A percentile compares a stretch with the other conserved stretches of the same genome.
phyloP scores from a whole-genome alignment of 2,113 vertebrate genomes.

The Chaetorhynchus papuensis region DNA sequence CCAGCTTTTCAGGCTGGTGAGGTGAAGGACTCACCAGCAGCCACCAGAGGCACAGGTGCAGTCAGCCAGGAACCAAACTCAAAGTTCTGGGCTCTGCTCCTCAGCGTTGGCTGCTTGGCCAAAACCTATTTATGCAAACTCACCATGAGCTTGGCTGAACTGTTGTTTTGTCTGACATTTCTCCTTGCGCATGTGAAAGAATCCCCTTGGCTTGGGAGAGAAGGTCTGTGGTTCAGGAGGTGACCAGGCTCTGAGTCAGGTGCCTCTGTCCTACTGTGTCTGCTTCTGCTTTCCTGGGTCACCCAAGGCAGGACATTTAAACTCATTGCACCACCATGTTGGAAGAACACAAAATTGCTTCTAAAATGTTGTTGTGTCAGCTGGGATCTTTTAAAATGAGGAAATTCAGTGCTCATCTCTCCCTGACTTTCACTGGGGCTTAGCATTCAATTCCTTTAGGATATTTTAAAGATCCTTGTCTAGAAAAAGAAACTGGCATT shows the following conservation, averaged over 20 bases:
- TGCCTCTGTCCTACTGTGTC: fast-evolving
- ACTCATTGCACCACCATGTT: neutral
- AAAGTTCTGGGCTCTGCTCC: neutral
- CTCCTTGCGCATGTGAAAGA: neutral
- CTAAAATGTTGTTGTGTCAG: neutral
- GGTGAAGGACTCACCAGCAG: neutral
- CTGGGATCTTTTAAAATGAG: neutral
- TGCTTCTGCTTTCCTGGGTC: neutral
- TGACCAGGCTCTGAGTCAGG: neutral
- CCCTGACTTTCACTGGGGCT: neutral
- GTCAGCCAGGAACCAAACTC: neutral
- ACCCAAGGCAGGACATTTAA: neutral
- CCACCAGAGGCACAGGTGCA: neutral
- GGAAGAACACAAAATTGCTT: neutral
- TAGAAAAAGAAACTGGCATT: conserved; percentile 2
- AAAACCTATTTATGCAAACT: neutral
- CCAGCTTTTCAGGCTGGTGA: neutral
- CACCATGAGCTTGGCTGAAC: neutral
- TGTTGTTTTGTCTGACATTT: neutral
- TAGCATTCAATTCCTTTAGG: neutral
- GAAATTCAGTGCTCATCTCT: neutral
- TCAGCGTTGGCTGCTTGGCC: neutral
- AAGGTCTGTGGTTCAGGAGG: neutral
- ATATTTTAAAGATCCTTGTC: neutral
- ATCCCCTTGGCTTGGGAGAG: neutral